phyloP scores from a whole-genome alignment of 2,113 vertebrate species.

The Tachysurus vachellii region DNA sequence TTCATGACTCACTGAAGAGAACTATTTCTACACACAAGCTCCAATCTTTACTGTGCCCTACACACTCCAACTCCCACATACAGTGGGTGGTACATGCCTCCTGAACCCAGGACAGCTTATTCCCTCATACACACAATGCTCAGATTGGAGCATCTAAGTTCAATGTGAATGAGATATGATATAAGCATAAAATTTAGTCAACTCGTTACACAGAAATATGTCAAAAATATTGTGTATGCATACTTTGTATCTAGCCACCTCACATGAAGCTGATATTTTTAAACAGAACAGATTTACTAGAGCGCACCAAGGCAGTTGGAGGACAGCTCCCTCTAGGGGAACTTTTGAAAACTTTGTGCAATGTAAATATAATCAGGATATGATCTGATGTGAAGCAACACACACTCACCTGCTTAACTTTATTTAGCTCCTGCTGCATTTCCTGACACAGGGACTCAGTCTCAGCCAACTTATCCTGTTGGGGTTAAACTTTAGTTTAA shows the following conservation, averaged over 20 bases:
- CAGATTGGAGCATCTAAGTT: slow-evolving; percentile 29
- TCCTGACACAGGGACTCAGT: slow-evolving; percentile 78
- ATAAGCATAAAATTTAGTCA: neutral
- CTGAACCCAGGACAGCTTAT: slow-evolving; percentile 34
- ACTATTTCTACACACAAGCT: slow-evolving; percentile 44
- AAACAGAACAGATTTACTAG: slow-evolving; percentile 8
- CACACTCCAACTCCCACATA: slow-evolving; percentile 51
- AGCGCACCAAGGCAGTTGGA: neutral
- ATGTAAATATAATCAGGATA: neutral
- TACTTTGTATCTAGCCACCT: neutral
- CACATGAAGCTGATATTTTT: neutral
- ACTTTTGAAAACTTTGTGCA: slow-evolving; percentile 9
- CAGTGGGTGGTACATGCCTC: slow-evolving; percentile 46
- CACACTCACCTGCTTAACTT: slow-evolving; percentile 79
- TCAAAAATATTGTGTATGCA: neutral
- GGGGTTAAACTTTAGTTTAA: slow-evolving; percentile 10
- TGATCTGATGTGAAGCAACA: too few species aligned
- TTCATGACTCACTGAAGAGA: slow-evolving; percentile 48
- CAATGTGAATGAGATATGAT: neutral
- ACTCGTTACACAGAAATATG: neutral
- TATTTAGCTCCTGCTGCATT: slow-evolving; percentile 80
- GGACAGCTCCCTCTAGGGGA: slow-evolving; percentile 51
- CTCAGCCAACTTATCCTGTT: slow-evolving; percentile 80
- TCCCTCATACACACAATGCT: neutral
- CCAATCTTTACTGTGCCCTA: slow-evolving; percentile 41